Evolutionary conservation across 2,113 vertebrate species (phyloP), one percentile per base, ranked within the genome.

Genomic region (Neotragus pygmaeus): DNA sequence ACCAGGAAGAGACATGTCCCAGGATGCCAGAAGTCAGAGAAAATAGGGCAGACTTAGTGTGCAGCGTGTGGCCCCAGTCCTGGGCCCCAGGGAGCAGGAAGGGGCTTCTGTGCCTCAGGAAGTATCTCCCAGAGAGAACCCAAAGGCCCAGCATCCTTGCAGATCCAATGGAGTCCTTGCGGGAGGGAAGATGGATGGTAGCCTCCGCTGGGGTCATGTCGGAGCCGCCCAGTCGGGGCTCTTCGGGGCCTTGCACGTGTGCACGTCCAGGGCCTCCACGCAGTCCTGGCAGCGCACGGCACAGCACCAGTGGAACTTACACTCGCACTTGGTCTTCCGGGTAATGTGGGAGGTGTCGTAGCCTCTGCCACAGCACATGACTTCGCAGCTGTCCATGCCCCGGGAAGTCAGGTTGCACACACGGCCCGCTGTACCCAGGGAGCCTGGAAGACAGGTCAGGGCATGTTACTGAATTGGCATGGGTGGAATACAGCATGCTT

Each of bases 231-330:
- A 99, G 75, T 82, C 96, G 0, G 95, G 36, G 3, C 98, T 99
- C 98, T 99, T 99, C 0, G 99, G 99, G 0, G 99, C 99, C 93
- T 99, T 99, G 97, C 99, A 99, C 5, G 99, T 99, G 99, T 99
- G 99, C 91, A 99, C 98, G 2, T 99, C 99, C 39, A 99, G 98
- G 98, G 99, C 99, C 64, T 99, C 99, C 5, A 99, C 99, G 97
- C 99, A 99, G 99, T 99, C 99, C 66, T 99, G 99, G 98, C 99
- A 99, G 98, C 97, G 99, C 96, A 99, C 99, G 0, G 99, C 99
- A 17, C 99, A 99, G 66, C 99, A 99, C 99, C 99, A 99, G 97
- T 99, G 99, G 98, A 99, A 99, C 92, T 99, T 99, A 98, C 99
- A 99, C 98, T 99, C 99, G 0, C 99, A 99, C 92, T 99, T 99